Evolutionary conservation across 2,797 vertebrate species (phyloP).

Genomic region (Dallia pectoralis): DNA sequence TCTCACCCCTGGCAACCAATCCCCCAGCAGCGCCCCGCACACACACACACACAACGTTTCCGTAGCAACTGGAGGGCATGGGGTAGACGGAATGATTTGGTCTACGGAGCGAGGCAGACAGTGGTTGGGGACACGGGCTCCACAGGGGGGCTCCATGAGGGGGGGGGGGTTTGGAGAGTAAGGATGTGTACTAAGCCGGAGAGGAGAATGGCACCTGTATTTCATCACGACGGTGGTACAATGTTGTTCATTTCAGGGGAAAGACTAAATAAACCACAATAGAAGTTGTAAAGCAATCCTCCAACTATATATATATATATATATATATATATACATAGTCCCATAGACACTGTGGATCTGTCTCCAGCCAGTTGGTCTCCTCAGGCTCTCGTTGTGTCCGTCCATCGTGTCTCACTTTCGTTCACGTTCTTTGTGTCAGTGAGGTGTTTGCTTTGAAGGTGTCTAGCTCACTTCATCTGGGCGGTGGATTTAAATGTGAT

Average conservation of each 20-base stretch:
- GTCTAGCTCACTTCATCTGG: slow-evolving; percentile 17
- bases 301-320: not conserved
- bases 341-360: not conserved
- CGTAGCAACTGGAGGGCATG: slow-evolving; percentile 71
- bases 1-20: slow-evolving; percentile 76
- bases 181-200: slow-evolving; percentile 12
- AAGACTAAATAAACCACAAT: not conserved
- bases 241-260: not conserved
- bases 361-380: not conserved
- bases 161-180: slow-evolving; percentile 19
- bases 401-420: slow-evolving; percentile 8
- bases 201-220: slow-evolving; percentile 6
- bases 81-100: slow-evolving; percentile 71
- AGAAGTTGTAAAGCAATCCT: not conserved
- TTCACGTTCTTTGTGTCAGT: slow-evolving; percentile 1
- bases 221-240: not conserved
- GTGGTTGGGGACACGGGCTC: slow-evolving; percentile 58
- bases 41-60: slow-evolving; percentile 59
- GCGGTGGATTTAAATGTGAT: slow-evolving; percentile 7
- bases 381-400: not conserved
- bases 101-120: slow-evolving; percentile 62
- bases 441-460: slow-evolving; percentile 9
- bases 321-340: not conserved
- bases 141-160: slow-evolving; percentile 12
- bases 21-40: slow-evolving; percentile 60